These are phyloP conservation scores for Petrolisthes cinctipes DNA, from an alignment of 2,888 invertebrate genomes.

Conservation along the genomic window DNA sequence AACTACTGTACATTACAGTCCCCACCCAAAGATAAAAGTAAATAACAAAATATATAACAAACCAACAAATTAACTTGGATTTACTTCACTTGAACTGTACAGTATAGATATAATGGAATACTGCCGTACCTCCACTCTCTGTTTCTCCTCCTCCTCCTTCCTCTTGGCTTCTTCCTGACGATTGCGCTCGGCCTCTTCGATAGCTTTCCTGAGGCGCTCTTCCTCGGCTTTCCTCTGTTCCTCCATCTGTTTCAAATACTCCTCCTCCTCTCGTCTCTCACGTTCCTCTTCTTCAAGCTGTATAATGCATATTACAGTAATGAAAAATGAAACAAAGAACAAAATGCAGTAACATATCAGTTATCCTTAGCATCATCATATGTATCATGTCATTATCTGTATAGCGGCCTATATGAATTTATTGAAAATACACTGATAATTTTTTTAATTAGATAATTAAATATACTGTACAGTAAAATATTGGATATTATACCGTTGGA, in stretches of 20 bases:
- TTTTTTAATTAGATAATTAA: no score
- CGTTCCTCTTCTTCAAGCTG: conserved; percentile 82
- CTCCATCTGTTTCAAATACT: conserved; percentile 82
- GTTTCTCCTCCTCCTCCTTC: conserved; percentile 62
- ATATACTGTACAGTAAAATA: no score
- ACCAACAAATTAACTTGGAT: no score
- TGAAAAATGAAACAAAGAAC: no score
- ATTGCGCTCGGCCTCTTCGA: conserved; percentile 74
- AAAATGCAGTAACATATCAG: no score
- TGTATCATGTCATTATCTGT: no score
- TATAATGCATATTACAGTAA: not conserved
- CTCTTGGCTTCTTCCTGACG: conserved; percentile 71
- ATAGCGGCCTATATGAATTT: no score
- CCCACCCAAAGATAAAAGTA: not conserved
- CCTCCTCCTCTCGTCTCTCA: conserved; percentile 82
- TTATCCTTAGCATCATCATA: no score
- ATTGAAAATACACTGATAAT: no score
- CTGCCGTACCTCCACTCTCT: conserved; percentile 78
- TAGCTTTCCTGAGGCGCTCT: conserved; percentile 86
- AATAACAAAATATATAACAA: not conserved
- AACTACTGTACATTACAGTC: no score
- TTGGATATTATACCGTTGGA: no score
- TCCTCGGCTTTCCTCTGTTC: conserved; percentile 87
- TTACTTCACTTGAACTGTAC: not conserved
- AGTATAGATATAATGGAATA: not conserved